Evolutionary conservation across 2,113 vertebrate genomes (phyloP).

Genomic region (Hippocampus guttulatus): DNA sequence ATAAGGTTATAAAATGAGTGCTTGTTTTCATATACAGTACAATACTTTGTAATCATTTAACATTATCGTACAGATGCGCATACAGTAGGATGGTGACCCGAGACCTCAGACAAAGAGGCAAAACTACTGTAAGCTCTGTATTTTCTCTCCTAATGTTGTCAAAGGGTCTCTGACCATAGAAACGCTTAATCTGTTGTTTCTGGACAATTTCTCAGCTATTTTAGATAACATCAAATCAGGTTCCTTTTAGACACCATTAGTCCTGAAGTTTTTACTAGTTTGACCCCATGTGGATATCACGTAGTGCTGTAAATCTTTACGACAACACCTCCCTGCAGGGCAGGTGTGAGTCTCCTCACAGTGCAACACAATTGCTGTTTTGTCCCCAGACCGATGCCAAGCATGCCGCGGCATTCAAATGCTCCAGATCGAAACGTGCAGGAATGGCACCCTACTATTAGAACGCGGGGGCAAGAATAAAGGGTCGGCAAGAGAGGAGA

Average conservation of each 20-base stretch:
- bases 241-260: slow-evolving; percentile 19
- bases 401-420: slow-evolving; percentile 49
- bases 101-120: neutral
- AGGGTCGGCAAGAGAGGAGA: slow-evolving; percentile 38
- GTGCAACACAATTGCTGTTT: slow-evolving; percentile 34
- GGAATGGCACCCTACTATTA: slow-evolving; percentile 48
- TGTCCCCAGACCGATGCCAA: slow-evolving; percentile 44
- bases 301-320: slow-evolving; percentile 35
- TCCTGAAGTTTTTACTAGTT: slow-evolving; percentile 35
- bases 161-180: slow-evolving; percentile 6
- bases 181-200: slow-evolving; percentile 11
- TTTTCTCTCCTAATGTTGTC: slow-evolving; percentile 16
- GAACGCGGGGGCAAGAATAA: slow-evolving; percentile 3
- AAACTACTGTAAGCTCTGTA: neutral
- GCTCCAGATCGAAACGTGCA: slow-evolving; percentile 59
- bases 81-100: neutral
- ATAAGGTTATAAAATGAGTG: neutral
- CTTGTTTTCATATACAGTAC: neutral
- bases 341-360: slow-evolving; percentile 55
- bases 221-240: slow-evolving; percentile 31
- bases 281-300: slow-evolving; percentile 24
- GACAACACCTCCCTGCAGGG: slow-evolving; percentile 26
- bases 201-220: slow-evolving; percentile 11
- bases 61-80: neutral
- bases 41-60: neutral